phyloP scores from a whole-genome alignment of 2,888 invertebrate genomes.

The Harpalus rubripes region DNA sequence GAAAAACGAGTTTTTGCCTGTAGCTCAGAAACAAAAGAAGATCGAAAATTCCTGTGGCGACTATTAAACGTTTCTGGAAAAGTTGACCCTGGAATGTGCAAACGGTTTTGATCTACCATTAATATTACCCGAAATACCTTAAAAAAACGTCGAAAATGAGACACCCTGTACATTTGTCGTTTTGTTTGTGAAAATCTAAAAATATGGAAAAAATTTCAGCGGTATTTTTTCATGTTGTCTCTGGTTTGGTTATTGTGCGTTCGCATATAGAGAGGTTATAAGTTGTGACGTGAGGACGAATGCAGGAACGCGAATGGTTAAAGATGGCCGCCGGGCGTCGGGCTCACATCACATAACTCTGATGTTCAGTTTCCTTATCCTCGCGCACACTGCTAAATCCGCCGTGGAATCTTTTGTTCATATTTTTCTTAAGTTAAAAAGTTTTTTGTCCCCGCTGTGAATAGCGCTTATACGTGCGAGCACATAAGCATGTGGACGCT shows the following conservation, averaged over 20 bases:
- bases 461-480: constrained; percentile 51
- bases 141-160: too few species aligned
- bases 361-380: constrained; percentile 22
- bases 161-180: not conserved
- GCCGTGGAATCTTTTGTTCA: constrained; percentile 61
- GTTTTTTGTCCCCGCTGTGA: constrained; percentile 62
- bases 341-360: constrained; percentile 5
- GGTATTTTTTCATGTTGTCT: not conserved
- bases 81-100: too few species aligned
- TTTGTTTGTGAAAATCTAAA: not conserved
- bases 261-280: constrained; percentile 46
- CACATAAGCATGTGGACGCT: constrained; percentile 54
- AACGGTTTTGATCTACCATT: too few species aligned
- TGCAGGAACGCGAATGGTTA: constrained; percentile 36
- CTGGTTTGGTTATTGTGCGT: constrained; percentile 15
- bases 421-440: constrained; percentile 64
- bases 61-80: too few species aligned
- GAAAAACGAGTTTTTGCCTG: too few species aligned
- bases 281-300: constrained; percentile 36
- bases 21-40: too few species aligned
- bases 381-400: constrained; percentile 49
- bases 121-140: too few species aligned
- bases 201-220: not conserved
- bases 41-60: too few species aligned
- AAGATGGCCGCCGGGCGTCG: constrained; percentile 35